Evolutionary conservation across 2,113 vertebrate genomes (phyloP), one percentile per base, ranked within the genome.

Genomic region (Corapipo altera): DNA sequence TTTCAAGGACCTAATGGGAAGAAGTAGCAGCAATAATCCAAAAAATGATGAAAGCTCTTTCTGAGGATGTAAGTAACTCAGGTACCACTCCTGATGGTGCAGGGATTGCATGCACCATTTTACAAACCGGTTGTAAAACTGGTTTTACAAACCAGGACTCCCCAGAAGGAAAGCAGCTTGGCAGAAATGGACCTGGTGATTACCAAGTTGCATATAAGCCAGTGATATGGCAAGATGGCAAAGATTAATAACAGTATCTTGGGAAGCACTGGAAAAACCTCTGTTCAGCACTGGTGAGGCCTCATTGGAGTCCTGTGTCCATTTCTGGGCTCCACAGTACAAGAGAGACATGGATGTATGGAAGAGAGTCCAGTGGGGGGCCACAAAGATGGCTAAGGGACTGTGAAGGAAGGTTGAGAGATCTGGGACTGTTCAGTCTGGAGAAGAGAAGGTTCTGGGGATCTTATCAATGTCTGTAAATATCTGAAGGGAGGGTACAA

Each of bases 291-390:
- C 41, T 57, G 46, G 5, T 66, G 61, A 74, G 13, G 17, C 55
- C 27, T 35, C 20, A 22, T 12, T n/a, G 35, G 33, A 70, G 32
- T 44, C 14, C 28, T 39, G 5, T 52, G 30, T 55, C 27, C 41
- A 39, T 9, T 52, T 66, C 46, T 71, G 46, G 27, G n/a, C 57
- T 71, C 28, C 21, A 1, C 13, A 79, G 35, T 11, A 33, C 6
- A 37, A 20, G 28, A 54, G 23, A 69, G 13, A 39, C 23, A 33
- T 5, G 8, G 18, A 24, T n/a, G 5, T 37, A n/a, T 0, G 1
- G 59, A 37, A 76, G 3, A 62, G 14, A 49, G 13, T 15, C 15
- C 58, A 72, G 27, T 15, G 18, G 67, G 84, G 14, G 13, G 39
- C 32, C 37, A 23, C 18, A 30, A 27, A 35, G 58, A 39, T 49